phyloP scores from a whole-genome alignment of 1,140 invertebrate species.

The Andrena cerasifolii region DNA sequence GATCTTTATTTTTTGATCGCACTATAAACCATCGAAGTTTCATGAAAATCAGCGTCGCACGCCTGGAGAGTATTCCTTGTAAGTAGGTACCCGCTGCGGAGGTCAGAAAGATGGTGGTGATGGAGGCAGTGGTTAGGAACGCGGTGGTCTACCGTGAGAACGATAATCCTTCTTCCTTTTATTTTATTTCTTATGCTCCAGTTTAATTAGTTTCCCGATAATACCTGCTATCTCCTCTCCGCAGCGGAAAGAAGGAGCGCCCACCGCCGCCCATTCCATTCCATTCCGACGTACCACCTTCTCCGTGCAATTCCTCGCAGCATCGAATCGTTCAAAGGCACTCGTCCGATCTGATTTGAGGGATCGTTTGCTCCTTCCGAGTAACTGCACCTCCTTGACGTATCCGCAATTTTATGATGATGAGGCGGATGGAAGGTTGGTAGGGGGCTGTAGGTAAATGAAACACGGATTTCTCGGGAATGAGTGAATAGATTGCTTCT shows the following conservation, averaged over 20 bases:
- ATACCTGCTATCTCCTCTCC: constrained; percentile 74
- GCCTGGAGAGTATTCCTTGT: too few species aligned
- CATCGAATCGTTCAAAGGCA: constrained; percentile 46
- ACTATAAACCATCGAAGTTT: too few species aligned
- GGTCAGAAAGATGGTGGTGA: neutral
- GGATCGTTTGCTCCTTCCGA: constrained; percentile 16
- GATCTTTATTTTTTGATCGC: too few species aligned
- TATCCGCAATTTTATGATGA: constrained; percentile 33
- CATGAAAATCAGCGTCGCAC: too few species aligned
- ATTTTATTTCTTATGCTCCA: constrained; percentile 78
- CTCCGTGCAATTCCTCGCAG: neutral
- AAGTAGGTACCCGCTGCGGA: constrained; percentile 23
- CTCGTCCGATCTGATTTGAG: constrained; percentile 43
- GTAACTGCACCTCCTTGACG: constrained; percentile 15
- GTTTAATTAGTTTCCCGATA: constrained; percentile 80
- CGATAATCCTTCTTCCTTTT: constrained; percentile 68
- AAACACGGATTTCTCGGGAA: neutral
- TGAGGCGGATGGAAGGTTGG: neutral
- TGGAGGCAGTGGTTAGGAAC: neutral
- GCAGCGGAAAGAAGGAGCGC: constrained; percentile 62
- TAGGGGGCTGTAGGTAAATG: neutral
- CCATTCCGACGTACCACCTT: neutral
- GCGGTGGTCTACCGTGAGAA: constrained; percentile 26
- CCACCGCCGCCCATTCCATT: neutral
- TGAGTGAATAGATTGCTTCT: neutral